Evolutionary conservation across 2,113 vertebrate species (phyloP).

Genomic region (Paramormyrops kingsleyae): DNA sequence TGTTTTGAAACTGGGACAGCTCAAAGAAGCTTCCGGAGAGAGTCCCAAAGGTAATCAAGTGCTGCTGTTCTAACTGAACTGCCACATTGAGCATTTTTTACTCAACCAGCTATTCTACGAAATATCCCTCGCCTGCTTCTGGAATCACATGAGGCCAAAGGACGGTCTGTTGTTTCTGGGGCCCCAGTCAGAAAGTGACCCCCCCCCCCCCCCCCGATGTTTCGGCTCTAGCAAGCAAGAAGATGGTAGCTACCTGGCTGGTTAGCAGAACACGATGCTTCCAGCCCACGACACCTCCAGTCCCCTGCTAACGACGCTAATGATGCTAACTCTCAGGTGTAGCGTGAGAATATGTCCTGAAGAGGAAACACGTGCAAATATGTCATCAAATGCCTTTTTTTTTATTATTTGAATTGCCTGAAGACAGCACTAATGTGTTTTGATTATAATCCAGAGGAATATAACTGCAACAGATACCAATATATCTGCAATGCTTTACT

Average conservation of each 20-base stretch:
- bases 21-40: neutral
- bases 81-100: neutral
- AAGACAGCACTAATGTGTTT: neutral
- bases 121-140: neutral
- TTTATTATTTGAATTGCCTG: neutral
- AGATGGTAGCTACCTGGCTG: neutral
- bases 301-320: neutral
- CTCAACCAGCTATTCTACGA: neutral
- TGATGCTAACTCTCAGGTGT: neutral
- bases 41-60: neutral
- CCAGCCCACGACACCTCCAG: neutral
- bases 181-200: neutral
- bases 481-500: neutral
- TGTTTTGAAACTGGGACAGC: conserved; percentile 12
- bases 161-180: neutral
- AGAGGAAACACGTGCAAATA: neutral
- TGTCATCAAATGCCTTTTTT: neutral
- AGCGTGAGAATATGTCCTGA: neutral
- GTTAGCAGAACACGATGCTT: neutral
- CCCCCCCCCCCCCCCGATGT: neutral
- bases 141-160: neutral
- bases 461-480: neutral
- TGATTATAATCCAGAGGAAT: neutral
- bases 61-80: neutral
- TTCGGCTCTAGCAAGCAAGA: neutral